Conservation (phyloP, 37 sponge, comb jelly and placozoan species). For the Diacarnus erythraeanus region DNA sequence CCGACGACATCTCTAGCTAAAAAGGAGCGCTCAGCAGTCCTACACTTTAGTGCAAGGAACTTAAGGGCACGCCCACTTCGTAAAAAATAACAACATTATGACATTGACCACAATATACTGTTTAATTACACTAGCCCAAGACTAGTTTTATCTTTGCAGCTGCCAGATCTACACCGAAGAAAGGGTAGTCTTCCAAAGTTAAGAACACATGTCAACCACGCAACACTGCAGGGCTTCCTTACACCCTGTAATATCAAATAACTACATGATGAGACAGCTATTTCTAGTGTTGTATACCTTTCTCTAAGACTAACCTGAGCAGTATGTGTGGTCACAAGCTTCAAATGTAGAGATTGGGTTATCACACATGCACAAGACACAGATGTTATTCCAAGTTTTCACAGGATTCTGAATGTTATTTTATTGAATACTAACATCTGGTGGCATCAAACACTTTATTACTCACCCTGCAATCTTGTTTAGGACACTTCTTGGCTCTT, state of each 20-base stretch:
- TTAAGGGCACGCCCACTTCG: not conserved
- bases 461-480: slow-evolving; percentile 61
- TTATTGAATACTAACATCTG: slow-evolving; percentile 10
- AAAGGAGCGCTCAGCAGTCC: not conserved
- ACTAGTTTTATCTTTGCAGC: no score
- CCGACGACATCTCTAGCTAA: not conserved
- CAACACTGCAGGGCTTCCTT: not conserved
- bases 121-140: no score
- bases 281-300: no score
- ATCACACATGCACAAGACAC: slow-evolving; percentile 14
- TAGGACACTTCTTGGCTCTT: slow-evolving; percentile 70
- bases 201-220: not conserved
- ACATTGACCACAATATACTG: no score
- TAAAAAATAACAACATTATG: no score
- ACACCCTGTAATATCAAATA: slow-evolving; percentile 6
- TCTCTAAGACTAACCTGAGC: not conserved
- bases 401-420: no score
- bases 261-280: not conserved
- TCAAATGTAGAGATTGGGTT: not conserved
- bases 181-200: no score
- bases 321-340: slow-evolving; percentile 21
- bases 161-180: no score
- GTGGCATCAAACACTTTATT: not conserved
- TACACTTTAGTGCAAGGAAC: no score
- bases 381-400: not conserved